Conservation (phyloP, 2,797 vertebrate genomes). For the Mus spretus region DNA sequence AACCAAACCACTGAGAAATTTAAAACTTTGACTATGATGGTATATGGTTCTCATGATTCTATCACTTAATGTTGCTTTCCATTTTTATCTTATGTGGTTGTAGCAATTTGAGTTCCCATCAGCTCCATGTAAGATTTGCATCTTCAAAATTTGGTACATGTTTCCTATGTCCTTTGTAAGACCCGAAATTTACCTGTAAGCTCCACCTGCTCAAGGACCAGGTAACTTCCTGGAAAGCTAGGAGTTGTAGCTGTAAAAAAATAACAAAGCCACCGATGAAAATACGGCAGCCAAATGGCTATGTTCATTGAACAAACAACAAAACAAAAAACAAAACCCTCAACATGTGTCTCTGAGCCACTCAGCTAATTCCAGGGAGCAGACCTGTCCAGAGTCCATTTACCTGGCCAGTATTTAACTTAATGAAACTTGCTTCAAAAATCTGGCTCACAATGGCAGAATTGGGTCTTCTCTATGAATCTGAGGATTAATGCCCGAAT, state of each 20-base stretch:
- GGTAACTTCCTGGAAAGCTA: neutral
- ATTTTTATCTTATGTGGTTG: neutral
- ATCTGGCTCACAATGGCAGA: neutral
- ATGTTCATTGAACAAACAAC: neutral
- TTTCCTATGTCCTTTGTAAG: neutral
- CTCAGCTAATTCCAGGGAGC: neutral
- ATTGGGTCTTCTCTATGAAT: neutral
- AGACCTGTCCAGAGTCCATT: neutral
- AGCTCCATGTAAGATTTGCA: neutral
- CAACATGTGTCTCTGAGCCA: neutral
- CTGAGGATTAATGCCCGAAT: neutral
- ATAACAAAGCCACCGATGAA: neutral
- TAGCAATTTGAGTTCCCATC: neutral
- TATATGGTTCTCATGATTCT: neutral
- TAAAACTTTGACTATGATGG: neutral
- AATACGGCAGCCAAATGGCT: neutral
- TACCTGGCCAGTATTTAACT: neutral
- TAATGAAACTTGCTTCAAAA: neutral
- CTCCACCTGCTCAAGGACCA: neutral
- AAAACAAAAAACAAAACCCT: no score
- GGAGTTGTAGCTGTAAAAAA: neutral
- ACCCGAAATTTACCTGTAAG: neutral
- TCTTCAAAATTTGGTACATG: neutral
- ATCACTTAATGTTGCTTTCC: constrained; percentile 19
- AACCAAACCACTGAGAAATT: neutral